A percentile compares a stretch with the other conserved stretches of the same genome.
phyloP scores from a whole-genome alignment of 1,140 invertebrate species.

The Drosophila nigromelanica region DNA sequence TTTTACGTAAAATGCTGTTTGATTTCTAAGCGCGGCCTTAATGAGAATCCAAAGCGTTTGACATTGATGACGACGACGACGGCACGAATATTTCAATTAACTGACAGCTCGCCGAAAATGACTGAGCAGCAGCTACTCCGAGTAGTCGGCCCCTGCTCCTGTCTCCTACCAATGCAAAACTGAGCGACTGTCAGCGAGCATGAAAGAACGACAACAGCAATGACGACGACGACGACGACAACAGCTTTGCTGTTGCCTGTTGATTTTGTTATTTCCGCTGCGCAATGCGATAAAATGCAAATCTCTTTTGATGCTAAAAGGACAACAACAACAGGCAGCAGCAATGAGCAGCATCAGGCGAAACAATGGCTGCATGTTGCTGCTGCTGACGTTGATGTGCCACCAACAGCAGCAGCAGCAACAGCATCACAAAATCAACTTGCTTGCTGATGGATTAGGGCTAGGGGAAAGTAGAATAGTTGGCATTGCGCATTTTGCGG shows the following conservation, averaged over 20 bases:
- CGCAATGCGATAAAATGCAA: conserved; percentile 80
- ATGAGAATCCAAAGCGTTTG: conserved; percentile 50
- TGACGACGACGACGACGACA: conserved; percentile 9
- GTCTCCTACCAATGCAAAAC: conserved; percentile 22
- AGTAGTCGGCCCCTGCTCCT: not conserved
- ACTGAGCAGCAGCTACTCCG: conserved; percentile 47
- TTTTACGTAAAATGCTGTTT: conserved; percentile 29
- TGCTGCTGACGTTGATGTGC: conserved; percentile 62
- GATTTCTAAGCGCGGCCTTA: conserved; percentile 62
- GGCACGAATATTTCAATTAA: conserved; percentile 81
- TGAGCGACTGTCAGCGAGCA: conserved; percentile 56
- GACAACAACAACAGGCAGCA: conserved; percentile 54
- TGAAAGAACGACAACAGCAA: conserved; percentile 36
- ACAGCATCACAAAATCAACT: conserved; percentile 14
- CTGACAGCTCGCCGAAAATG: conserved; percentile 72
- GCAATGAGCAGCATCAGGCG: conserved; percentile 53
- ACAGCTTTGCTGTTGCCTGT: conserved; percentile 34
- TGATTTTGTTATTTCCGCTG: conserved; percentile 66
- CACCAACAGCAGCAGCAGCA: conserved; percentile 63
- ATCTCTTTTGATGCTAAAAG: conserved; percentile 81
- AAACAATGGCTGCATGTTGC: conserved; percentile 64
- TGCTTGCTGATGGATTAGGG: too few species aligned
- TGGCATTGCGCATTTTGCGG: conserved; percentile 33
- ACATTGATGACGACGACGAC: conserved; percentile 58
- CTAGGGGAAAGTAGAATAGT: conserved; percentile 36